These are phyloP conservation scores for Oxytorus armatus DNA, from an alignment of 2,888 invertebrate species.

Conservation along the genomic window DNA sequence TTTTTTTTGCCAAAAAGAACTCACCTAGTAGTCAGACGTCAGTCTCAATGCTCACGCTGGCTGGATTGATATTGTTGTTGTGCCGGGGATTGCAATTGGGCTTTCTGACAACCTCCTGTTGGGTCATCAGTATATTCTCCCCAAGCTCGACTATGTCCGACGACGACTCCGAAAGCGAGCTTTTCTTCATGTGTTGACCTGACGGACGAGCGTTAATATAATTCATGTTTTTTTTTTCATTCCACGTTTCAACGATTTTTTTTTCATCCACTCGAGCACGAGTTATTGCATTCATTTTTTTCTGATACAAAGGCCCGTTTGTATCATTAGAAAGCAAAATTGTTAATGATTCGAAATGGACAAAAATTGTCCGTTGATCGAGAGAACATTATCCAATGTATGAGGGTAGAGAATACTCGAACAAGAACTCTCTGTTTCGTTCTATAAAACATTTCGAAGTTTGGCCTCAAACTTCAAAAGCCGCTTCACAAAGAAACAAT, in stretches of 20 bases:
- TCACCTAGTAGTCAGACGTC: slow-evolving; percentile 97
- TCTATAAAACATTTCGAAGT: too few relatives aligned
- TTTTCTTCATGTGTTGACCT: slow-evolving; percentile 96
- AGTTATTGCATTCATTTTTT: neutral
- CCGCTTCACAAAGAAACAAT: too few relatives aligned
- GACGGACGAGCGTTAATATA: slow-evolving; percentile 72
- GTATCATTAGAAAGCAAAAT: neutral
- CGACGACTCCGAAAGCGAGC: slow-evolving; percentile 94
- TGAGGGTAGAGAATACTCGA: too few relatives aligned
- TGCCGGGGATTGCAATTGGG: slow-evolving; percentile 91
- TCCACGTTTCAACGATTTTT: neutral
- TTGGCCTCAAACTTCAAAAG: too few relatives aligned
- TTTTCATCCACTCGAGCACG: neutral
- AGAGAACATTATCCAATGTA: too few relatives aligned
- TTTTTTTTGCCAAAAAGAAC: slow-evolving; percentile 22
- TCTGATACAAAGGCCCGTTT: too few relatives aligned
- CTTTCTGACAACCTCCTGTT: slow-evolving; percentile 88
- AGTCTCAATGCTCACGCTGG: slow-evolving; percentile 95
- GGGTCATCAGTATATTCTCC: slow-evolving; percentile 91
- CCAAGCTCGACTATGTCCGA: slow-evolving; percentile 97
- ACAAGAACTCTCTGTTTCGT: too few relatives aligned
- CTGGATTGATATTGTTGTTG: slow-evolving; percentile 91
- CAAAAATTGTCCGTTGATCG: too few relatives aligned
- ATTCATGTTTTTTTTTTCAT: neutral
- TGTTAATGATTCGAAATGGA: too few relatives aligned